These are phyloP conservation scores for Blera fallax DNA, from an alignment of 2,888 invertebrate genomes.

Conservation along the genomic window DNA sequence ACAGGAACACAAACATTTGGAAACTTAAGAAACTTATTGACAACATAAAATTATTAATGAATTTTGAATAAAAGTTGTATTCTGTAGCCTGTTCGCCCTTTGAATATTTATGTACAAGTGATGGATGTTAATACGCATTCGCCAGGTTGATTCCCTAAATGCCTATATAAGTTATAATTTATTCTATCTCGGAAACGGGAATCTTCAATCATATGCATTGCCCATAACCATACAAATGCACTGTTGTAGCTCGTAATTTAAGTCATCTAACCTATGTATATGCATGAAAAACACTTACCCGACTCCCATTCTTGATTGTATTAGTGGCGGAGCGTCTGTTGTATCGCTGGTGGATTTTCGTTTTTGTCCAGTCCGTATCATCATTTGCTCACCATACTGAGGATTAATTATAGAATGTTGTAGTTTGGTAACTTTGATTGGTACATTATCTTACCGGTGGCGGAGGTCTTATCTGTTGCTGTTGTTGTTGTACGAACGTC, in stretches of 20 bases:
- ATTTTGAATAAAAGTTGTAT: neutral
- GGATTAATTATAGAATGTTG: neutral
- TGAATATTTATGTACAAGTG: slow-evolving; percentile 19
- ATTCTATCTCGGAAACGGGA: neutral
- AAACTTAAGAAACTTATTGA: neutral
- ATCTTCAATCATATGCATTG: slow-evolving; percentile 27
- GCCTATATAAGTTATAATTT: neutral
- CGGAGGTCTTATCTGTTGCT: slow-evolving; percentile 23
- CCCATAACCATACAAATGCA: slow-evolving; percentile 45
- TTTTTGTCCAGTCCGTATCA: slow-evolving; percentile 54
- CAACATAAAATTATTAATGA: neutral
- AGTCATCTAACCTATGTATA: neutral
- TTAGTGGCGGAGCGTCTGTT: slow-evolving; percentile 50
- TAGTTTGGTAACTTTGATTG: neutral
- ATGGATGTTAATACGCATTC: neutral
- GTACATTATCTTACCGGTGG: slow-evolving; percentile 26
- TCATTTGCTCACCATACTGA: slow-evolving; percentile 55
- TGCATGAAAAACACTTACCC: slow-evolving; percentile 54
- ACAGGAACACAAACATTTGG: too few species aligned
- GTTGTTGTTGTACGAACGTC: slow-evolving; percentile 35
- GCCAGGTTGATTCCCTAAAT: neutral
- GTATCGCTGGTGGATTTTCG: slow-evolving; percentile 60
- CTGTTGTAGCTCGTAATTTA: neutral
- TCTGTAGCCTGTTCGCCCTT: neutral
- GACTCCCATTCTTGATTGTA: slow-evolving; percentile 60